Percentiles rank a stretch among this genome's conserved stretches.
Evolutionary conservation across 2,888 invertebrate species (phyloP).

Genomic region (Polydrusus tereticollis): DNA sequence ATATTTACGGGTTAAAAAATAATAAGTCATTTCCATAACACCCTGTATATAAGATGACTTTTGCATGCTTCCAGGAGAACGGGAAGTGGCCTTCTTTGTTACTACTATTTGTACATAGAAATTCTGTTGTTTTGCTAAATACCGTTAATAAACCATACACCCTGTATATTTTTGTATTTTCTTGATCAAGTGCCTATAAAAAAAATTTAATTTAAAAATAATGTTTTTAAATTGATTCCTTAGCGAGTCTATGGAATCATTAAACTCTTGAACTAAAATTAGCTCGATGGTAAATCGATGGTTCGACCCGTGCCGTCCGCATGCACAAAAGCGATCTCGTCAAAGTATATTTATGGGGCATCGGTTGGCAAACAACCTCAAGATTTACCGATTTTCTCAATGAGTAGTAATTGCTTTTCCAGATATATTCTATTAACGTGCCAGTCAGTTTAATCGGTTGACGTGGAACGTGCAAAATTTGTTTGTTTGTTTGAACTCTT

Average conservation of each 20-base stretch:
- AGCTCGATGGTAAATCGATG: slow-evolving; percentile 7
- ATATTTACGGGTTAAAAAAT: no score
- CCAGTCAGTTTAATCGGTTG: slow-evolving; percentile 11
- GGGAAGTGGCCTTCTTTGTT: no score
- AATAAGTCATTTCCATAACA: no score
- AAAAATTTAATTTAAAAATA: no score
- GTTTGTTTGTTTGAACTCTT: neutral
- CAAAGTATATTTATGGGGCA: slow-evolving; percentile 49
- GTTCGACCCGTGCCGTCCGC: slow-evolving; percentile 14
- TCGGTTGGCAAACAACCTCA: slow-evolving; percentile 45
- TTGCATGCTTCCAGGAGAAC: no score
- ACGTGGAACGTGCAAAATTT: slow-evolving; percentile 11
- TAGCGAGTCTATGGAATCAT: neutral
- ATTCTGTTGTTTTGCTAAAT: no score
- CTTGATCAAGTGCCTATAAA: no score
- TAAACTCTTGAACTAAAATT: slow-evolving; percentile 20
- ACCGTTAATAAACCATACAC: no score
- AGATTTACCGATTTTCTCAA: slow-evolving; percentile 49
- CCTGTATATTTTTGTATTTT: no score
- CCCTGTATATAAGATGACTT: no score
- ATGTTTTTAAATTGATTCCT: no score
- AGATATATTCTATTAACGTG: slow-evolving; percentile 17
- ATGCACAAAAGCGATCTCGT: slow-evolving; percentile 40
- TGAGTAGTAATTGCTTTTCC: slow-evolving; percentile 47
- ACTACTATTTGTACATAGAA: no score